Conservation (phyloP, 1,140 invertebrate species). For the Drosophila kikkawai region DNA sequence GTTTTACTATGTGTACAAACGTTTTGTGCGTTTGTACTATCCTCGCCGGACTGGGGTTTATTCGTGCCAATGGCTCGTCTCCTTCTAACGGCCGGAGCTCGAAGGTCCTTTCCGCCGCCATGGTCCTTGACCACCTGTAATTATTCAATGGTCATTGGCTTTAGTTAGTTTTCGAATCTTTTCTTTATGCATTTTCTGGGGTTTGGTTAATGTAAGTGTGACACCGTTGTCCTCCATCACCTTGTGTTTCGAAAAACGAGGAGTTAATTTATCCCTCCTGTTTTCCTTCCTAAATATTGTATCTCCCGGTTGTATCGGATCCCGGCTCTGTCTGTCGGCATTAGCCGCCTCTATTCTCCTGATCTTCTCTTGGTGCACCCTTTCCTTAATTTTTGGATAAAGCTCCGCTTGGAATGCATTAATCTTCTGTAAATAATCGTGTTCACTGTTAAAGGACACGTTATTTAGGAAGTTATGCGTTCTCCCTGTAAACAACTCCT, state of each 20-base stretch:
- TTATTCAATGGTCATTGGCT: not conserved
- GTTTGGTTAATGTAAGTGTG: not conserved
- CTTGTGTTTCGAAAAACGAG: not conserved
- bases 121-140: not conserved
- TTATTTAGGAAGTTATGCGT: not conserved
- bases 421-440: not conserved
- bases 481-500: not conserved
- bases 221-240: not conserved
- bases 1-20: not conserved
- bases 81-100: not conserved
- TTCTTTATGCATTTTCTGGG: not conserved
- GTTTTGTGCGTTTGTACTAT: not conserved
- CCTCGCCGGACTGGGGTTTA: not conserved
- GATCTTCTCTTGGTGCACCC: not conserved
- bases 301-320: not conserved
- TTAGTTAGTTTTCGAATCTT: not conserved
- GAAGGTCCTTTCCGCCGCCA: not conserved
- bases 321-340: not conserved
- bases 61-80: not conserved
- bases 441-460: not conserved
- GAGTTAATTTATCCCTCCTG: not conserved
- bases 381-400: constrained; percentile 1
- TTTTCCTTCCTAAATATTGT: constrained; percentile 6
- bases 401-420: constrained; percentile 2
- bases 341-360: not conserved